Percentiles rank a stretch among this genome's conserved stretches.
phyloP scores from a whole-genome alignment of 2,113 vertebrate genomes.

The Tupaia chinensis region DNA sequence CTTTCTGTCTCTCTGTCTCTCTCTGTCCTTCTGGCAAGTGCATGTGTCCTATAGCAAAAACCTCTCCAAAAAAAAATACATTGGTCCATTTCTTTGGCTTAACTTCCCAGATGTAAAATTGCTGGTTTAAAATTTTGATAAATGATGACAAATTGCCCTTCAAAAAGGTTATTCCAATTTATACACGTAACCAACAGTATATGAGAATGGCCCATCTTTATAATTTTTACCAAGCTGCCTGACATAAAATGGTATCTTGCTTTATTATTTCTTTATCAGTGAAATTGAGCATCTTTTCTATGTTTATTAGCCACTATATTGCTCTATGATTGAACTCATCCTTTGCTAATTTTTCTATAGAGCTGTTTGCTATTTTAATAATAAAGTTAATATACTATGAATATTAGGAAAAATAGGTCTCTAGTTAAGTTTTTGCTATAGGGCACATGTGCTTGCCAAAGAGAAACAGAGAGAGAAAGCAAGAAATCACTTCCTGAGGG shows the following conservation, averaged over 20 bases:
- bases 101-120: constrained; percentile 8
- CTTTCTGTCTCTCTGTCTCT: too few relatives aligned
- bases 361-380: constrained; percentile 35
- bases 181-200: neutral
- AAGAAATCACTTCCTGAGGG: too few relatives aligned
- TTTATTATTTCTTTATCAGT: constrained; percentile 31
- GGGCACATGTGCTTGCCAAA: too few relatives aligned
- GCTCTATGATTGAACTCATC: neutral
- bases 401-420: constrained; percentile 25
- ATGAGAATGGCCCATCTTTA: neutral
- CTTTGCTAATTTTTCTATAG: neutral
- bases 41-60: too few relatives aligned
- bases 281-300: neutral
- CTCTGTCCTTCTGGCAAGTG: too few relatives aligned
- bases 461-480: too few relatives aligned
- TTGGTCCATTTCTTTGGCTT: neutral
- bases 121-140: constrained; percentile 39
- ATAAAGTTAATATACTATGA: neutral
- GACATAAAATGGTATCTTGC: neutral
- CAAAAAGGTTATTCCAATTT: neutral
- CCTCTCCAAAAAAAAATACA: neutral
- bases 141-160: neutral
- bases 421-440: too few relatives aligned
- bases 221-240: constrained; percentile 32
- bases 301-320: constrained; percentile 28